These are phyloP conservation scores for Cheirogaleus major DNA, from an alignment of 2,797 vertebrate species.

Conservation along the genomic window DNA sequence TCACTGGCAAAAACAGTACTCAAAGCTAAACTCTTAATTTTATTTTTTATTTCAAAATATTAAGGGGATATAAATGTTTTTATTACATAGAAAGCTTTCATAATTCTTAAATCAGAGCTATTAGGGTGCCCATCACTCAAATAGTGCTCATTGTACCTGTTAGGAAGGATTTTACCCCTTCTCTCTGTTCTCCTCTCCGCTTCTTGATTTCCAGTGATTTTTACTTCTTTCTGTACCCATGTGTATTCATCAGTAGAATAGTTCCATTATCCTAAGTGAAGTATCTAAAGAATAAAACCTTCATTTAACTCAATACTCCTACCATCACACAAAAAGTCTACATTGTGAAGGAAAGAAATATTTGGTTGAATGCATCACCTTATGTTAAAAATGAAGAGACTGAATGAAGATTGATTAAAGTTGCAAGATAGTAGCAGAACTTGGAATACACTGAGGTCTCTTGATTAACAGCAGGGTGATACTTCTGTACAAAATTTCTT, in stretches of 20 bases:
- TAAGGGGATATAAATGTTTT: too few relatives aligned
- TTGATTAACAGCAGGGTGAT: neutral
- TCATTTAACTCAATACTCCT: neutral
- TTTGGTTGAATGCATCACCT: neutral
- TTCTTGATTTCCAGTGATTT: too few relatives aligned
- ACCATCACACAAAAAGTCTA: neutral
- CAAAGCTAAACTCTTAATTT: neutral
- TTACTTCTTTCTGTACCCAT: too few relatives aligned
- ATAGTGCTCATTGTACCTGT: too few relatives aligned
- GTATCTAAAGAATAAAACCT: neutral
- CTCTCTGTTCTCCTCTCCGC: too few relatives aligned
- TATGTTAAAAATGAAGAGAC: neutral
- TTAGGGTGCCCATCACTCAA: too few relatives aligned
- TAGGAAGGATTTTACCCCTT: too few relatives aligned
- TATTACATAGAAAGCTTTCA: too few relatives aligned
- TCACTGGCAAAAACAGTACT: neutral
- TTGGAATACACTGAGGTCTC: neutral
- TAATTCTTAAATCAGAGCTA: too few relatives aligned
- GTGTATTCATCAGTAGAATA: too few relatives aligned
- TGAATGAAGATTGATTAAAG: neutral
- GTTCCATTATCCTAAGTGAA: too few relatives aligned
- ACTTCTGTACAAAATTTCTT: neutral
- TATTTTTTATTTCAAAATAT: too few relatives aligned
- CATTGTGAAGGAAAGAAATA: neutral
- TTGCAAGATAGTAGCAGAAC: neutral